phyloP scores from a whole-genome alignment of 2,888 invertebrate species.

The Caenorhabditis sulstoni region DNA sequence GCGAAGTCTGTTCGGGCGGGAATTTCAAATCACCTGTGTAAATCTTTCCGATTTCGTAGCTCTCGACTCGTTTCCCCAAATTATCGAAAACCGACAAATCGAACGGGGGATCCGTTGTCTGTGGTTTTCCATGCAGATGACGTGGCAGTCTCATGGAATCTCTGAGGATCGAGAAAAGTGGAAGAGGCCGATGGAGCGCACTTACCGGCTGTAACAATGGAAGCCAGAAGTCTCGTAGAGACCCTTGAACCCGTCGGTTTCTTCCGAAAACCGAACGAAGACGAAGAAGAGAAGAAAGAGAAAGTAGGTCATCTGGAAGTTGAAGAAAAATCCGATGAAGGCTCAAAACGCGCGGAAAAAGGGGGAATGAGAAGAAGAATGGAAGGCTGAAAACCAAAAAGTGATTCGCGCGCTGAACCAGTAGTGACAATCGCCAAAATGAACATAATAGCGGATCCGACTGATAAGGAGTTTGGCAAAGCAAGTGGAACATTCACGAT shows the following conservation, averaged over 20 bases:
- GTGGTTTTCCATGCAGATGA: constrained; percentile 61
- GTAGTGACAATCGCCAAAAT: too few species aligned
- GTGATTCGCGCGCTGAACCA: background rate
- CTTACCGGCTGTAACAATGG: constrained; percentile 57
- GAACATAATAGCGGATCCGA: constrained; percentile 7
- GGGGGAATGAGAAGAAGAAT: background rate
- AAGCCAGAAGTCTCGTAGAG: constrained; percentile 58
- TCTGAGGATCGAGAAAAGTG: constrained; percentile 12
- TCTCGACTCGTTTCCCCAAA: constrained; percentile 47
- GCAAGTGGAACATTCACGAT: constrained; percentile 20
- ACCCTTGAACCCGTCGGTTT: constrained; percentile 36
- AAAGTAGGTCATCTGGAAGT: constrained; percentile 8
- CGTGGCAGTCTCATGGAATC: constrained; percentile 59
- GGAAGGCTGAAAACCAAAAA: background rate
- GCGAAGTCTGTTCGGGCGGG: background rate
- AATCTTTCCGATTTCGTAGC: constrained; percentile 54
- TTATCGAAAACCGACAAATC: constrained; percentile 61
- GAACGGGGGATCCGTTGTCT: constrained; percentile 63
- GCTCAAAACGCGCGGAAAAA: background rate
- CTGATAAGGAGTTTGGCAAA: background rate
- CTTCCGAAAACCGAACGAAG: background rate
- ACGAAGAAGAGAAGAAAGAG: constrained; percentile 1
- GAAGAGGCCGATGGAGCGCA: background rate
- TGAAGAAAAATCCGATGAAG: background rate
- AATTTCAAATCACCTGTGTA: constrained; percentile 55